Evolutionary conservation across 2,888 invertebrate species (phyloP).

Genomic region (Thyatira batis): DNA sequence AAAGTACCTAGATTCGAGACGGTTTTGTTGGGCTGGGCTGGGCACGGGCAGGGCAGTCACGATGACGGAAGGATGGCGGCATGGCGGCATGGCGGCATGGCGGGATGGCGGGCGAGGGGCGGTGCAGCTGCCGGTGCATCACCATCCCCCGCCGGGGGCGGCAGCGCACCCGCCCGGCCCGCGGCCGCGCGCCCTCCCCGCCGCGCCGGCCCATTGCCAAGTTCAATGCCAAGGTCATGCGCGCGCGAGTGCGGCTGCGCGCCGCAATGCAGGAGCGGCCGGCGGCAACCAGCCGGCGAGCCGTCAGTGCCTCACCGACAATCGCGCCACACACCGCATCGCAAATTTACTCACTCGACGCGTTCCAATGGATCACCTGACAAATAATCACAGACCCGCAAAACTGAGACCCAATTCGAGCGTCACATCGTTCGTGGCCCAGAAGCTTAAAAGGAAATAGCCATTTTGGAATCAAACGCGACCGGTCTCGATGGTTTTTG

Average conservation of each 20-base stretch:
- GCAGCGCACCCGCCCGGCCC: slow-evolving; percentile 26
- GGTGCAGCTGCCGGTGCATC: slow-evolving; percentile 78
- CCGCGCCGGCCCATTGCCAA: slow-evolving; percentile 84
- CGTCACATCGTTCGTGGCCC: slow-evolving; percentile 16
- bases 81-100: slow-evolving; percentile 28
- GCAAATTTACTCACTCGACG: slow-evolving; percentile 41
- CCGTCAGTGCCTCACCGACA: slow-evolving; percentile 74
- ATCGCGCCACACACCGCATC: slow-evolving; percentile 66
- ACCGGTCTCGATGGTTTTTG: slow-evolving; percentile 16
- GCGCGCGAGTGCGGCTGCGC: slow-evolving; percentile 85
- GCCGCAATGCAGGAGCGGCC: slow-evolving; percentile 85
- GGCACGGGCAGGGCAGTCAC: slow-evolving; percentile 32
- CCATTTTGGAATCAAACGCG: slow-evolving; percentile 8
- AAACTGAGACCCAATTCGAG: slow-evolving; percentile 14
- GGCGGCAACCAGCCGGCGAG: slow-evolving; percentile 62
- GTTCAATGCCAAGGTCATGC: slow-evolving; percentile 92
- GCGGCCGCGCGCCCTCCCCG: slow-evolving; percentile 34
- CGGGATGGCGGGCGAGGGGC: slow-evolving; percentile 64
- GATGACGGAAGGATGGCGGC: slow-evolving; percentile 10
- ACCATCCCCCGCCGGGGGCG: slow-evolving; percentile 46
- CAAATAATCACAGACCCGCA: slow-evolving; percentile 41
- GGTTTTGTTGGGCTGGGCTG: background rate
- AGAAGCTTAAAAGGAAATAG: slow-evolving; percentile 9
- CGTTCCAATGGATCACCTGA: slow-evolving; percentile 50
- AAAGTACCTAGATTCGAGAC: background rate